A percentile compares a stretch with the other conserved stretches of the same genome.
Evolutionary conservation across 64 coral and sea anemone species (phyloP).

Genomic region (Dendronephthya gigantea): DNA sequence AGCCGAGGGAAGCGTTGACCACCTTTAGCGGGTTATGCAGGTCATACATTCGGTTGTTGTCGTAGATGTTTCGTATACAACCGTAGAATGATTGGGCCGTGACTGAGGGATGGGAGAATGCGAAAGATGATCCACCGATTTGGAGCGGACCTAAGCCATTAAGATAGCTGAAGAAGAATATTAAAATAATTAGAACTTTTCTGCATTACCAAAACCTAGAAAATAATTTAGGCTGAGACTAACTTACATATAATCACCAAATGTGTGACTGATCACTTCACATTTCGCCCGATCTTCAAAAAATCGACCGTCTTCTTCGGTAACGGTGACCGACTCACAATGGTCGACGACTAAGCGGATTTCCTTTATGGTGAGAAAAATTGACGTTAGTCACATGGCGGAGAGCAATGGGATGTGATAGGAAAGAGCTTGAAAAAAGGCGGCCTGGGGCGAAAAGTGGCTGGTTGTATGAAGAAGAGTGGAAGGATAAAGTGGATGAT

Average conservation of each 20-base stretch:
- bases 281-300: slow-evolving; percentile 53
- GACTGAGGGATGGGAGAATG: background rate
- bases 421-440: too few species aligned
- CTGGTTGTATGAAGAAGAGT: too few species aligned
- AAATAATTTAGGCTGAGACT: background rate
- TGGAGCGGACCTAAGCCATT: slow-evolving; percentile 65
- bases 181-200: background rate
- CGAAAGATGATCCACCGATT: slow-evolving; percentile 64
- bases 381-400: background rate
- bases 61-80: slow-evolving; percentile 66
- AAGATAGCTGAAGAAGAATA: slow-evolving; percentile 49
- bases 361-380: slow-evolving; percentile 39
- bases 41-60: slow-evolving; percentile 65
- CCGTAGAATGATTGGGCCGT: slow-evolving; percentile 39
- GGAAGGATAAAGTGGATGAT: background rate
- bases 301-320: slow-evolving; percentile 34
- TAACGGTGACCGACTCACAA: slow-evolving; percentile 44
- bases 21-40: slow-evolving; percentile 48
- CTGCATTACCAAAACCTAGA: background rate
- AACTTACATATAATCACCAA: slow-evolving; percentile 50
- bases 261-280: slow-evolving; percentile 38
- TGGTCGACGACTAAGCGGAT: slow-evolving; percentile 52
- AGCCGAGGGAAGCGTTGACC: slow-evolving; percentile 43
- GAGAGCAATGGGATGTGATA: background rate
- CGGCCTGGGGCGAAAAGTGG: too few species aligned